Evolutionary conservation across 2,113 vertebrate genomes (phyloP), one percentile per base, ranked within the genome.

Genomic region (Oreocharis arfaki): DNA sequence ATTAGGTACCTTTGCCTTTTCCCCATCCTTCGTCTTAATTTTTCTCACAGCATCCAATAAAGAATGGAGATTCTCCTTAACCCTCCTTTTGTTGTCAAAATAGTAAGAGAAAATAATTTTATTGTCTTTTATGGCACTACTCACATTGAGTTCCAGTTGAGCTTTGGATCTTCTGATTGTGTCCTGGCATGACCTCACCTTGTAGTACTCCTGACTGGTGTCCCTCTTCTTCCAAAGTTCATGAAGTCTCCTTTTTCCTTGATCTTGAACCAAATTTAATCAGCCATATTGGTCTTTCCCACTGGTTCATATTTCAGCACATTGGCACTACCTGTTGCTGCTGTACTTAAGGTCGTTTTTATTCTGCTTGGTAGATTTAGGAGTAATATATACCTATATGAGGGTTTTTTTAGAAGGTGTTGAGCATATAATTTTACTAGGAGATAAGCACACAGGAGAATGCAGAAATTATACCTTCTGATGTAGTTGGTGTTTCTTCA

Each of bases 341-440:
- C 0, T 41, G 10, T 24, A 1, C 9, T 39, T 60, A 42, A 8
- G 26, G 53, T 20, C 0, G 11, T 32, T 52, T 68, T 84, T 53
- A 44, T 60, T 13, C 20, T 6, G 0, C 0, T 65, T 84, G 8
- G 20, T 50, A 44, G 8, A 78, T 42, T 16, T 57, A 84, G 23
- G 28, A 76, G 4, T 24, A 61, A 63, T 17, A 9, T 11, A 18
- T 59, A 49, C 28, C n/a, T 75, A n/a, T 10, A 61, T 30, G 23
- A 5, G 0, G 0, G 1, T 33, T 35, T 52, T 75, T 49, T 46
- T 22, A 75, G 11, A 50, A 59, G 5, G 7, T n/a, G 3, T 64
- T 60, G 20, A 80, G 5, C 18, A 52, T 20, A 13, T 23, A 16
- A 46, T 82, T 92, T 92, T 79, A 39, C 6, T n/a, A 68, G 5